Percentiles rank a stretch among this genome's conserved stretches.
These are phyloP conservation scores for Minunthozetes semirufus DNA, from an alignment of 2,888 invertebrate genomes.

Conservation along the genomic window DNA sequence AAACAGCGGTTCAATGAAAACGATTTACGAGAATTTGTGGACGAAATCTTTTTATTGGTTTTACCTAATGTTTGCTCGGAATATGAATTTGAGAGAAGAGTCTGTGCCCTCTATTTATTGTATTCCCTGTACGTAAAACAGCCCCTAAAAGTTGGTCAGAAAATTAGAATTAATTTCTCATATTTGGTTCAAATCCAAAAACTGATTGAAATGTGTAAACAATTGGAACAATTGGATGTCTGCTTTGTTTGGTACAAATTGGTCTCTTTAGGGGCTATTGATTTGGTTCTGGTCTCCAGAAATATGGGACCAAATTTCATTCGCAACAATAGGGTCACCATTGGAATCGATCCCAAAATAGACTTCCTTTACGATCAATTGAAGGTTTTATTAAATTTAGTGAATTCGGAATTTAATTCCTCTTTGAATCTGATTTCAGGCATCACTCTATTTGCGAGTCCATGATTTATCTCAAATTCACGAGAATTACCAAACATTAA, in stretches of 20 bases:
- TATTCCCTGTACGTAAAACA: constrained; percentile 20
- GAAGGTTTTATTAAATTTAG: not conserved
- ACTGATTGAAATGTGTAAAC: not conserved
- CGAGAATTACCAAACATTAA: not conserved
- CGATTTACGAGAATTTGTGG: not conserved
- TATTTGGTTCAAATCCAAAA: not conserved
- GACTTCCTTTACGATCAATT: constrained; percentile 14
- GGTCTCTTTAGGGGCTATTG: not conserved
- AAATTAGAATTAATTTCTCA: constrained; percentile 4
- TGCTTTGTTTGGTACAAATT: constrained; percentile 10
- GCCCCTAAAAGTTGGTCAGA: not conserved
- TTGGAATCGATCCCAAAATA: not conserved
- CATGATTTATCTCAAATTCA: constrained; percentile 22
- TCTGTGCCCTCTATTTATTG: constrained; percentile 9
- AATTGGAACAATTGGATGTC: constrained; percentile 19
- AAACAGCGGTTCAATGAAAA: not conserved
- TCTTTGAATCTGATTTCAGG: not conserved
- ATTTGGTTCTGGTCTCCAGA: constrained; percentile 5
- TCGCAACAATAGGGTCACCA: not conserved
- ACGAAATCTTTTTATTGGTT: not conserved
- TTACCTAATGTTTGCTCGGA: not conserved
- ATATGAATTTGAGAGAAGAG: not conserved
- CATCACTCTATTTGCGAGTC: not conserved
- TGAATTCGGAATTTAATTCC: not conserved
- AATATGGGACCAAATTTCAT: not conserved